Evolutionary conservation across 2,888 invertebrate genomes (phyloP), one percentile per base, ranked within the genome.

Genomic region (Nezara viridula): DNA sequence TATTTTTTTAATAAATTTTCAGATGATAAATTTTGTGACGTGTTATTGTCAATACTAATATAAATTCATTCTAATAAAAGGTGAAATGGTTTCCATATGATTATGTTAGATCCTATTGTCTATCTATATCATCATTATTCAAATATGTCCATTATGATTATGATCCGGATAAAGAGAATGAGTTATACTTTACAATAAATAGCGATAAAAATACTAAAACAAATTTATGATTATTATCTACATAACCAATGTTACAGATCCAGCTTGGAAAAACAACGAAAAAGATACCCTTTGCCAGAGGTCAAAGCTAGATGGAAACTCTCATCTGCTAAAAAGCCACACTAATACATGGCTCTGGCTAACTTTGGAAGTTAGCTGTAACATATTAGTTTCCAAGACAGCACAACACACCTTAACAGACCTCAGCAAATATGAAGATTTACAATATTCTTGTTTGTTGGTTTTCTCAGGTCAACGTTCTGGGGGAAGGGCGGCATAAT

Each of bases 281-380:
- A 73, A 37, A 37, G 6, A 19, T 32, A 1, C 3, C 66, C 66
- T 32, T 37, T 37, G 19, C 6, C 66, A 37, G 21, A 73, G 37
- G 66, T 32, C 60, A 60, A 27, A 60, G 37, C 19, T 37, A 37
- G 32, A 37, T 19, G 7, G 66, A 14, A 6, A 37, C 37, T 73
- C 37, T 73, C 66, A 73, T 73, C 37, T 73, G 32, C 66, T 73
- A 73, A 73, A 73, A 73, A 73, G 66, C 66, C 66, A 73, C 66
- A 37, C 66, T 73, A 73, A 37, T 73, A 73, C 66, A 73, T 73
- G 19, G 37, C 66, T 73, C 19, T 73, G 32, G 66, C 66, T 19
- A 73, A 73, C 32, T 73, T 73, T 73, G 66, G 66, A 73, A 73
- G 66, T 73, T 73, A 37, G 66, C 37, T 73, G 66, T 73, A 73